Conservation (phyloP, 2,113 vertebrate species). For the Grantiella picta region DNA sequence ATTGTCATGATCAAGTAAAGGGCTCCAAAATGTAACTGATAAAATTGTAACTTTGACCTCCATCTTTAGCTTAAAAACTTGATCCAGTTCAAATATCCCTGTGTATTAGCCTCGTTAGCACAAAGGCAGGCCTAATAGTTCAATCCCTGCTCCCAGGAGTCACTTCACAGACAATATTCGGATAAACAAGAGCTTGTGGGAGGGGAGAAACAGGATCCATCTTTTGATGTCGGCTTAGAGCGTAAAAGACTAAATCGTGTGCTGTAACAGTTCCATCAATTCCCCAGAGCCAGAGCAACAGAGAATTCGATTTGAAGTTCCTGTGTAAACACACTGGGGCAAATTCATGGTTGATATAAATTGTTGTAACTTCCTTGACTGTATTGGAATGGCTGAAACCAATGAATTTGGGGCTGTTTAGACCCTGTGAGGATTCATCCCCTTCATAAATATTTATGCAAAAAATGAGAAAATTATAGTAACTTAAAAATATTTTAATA, state of each 20-base stretch:
- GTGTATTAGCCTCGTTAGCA: slow-evolving; percentile 41
- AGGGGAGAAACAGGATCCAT: slow-evolving; percentile 25
- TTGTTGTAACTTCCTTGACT: not conserved
- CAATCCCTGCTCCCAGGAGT: not conserved
- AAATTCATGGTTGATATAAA: not conserved
- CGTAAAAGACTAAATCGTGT: not conserved
- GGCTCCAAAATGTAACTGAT: slow-evolving; percentile 66
- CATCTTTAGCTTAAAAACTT: slow-evolving; percentile 49
- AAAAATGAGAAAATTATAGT: not conserved
- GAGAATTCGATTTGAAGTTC: slow-evolving; percentile 7
- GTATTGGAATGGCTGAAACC: not conserved
- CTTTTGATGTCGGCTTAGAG: slow-evolving; percentile 8
- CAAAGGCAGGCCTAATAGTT: not conserved
- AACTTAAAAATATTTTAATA: not conserved
- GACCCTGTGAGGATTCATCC: accelerated
- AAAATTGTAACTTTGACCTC: slow-evolving; percentile 67
- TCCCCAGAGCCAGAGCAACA: accelerated
- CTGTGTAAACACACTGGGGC: slow-evolving; percentile 18
- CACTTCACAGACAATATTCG: slow-evolving; percentile 8
- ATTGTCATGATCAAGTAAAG: slow-evolving; percentile 55
- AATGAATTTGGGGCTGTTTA: not conserved
- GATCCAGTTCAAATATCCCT: slow-evolving; percentile 49
- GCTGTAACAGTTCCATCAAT: not conserved
- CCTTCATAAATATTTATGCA: not conserved
- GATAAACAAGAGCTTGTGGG: slow-evolving; percentile 24